A percentile compares a stretch with the other conserved stretches of the same genome.
Conservation (phyloP, 2,888 invertebrate species). For the Gonocerus acuteangulatus region DNA sequence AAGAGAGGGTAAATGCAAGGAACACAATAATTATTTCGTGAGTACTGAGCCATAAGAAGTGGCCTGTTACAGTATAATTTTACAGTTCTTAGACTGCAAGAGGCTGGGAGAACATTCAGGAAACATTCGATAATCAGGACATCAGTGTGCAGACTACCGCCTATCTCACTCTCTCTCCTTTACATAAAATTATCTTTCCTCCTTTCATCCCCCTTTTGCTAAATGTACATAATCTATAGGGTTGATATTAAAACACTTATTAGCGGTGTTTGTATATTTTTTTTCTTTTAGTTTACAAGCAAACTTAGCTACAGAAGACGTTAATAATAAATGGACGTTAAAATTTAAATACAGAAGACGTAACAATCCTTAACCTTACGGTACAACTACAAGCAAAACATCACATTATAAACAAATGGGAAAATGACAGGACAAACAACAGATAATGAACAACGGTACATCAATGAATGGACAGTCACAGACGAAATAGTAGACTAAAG, state of each 20-base stretch:
- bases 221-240: slow-evolving; percentile 11
- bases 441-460: too few species aligned
- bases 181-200: slow-evolving; percentile 20
- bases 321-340: too few species aligned
- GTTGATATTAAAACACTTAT: slow-evolving; percentile 7
- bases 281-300: too few species aligned
- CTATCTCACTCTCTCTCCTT: background rate
- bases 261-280: background rate
- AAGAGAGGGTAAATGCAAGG: background rate
- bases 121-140: slow-evolving; percentile 18
- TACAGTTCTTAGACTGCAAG: too few species aligned
- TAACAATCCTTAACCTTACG: too few species aligned
- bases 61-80: slow-evolving; percentile 13
- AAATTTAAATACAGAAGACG: too few species aligned
- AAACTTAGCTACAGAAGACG: too few species aligned
- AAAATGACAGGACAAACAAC: too few species aligned
- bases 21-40: slow-evolving; percentile 17
- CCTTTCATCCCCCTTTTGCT: background rate
- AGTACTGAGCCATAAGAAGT: background rate
- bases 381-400: too few species aligned
- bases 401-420: too few species aligned
- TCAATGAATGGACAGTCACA: too few species aligned
- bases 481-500: too few species aligned
- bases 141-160: slow-evolving; percentile 16
- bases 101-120: background rate